Base-by-base conservation (phyloP, 2,888 invertebrate genomes). In the Sphecodes monilicornis region DNA sequence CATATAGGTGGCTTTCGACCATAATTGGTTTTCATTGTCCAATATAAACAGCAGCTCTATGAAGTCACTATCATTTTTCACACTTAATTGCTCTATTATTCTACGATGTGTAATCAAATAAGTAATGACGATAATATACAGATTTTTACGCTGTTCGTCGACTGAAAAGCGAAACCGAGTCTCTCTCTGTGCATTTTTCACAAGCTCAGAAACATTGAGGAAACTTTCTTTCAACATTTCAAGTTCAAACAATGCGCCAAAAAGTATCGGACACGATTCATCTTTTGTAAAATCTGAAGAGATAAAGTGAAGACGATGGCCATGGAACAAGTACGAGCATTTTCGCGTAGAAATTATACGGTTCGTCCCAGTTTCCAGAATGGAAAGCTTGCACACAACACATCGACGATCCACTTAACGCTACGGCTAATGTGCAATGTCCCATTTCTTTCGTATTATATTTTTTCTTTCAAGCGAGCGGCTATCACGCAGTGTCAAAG, bases 361-460 rank as follows among this genome's bases (percentile, higher is more conserved):
- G 43, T 29, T 29, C 46, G 43, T 29, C 29, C 70, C 43, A 43
- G 32, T 26, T 70, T 70, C 70, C 26, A 46, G 36, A 22, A 36
- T 66, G n/a, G 36, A 66, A 39, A 66, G 36, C 66, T 66, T 66
- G 66, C 1, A 4, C 36, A 10, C 36, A 11, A 66, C 66, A 22
- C 66, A 66, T 36, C 32, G 66, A 66, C 22, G 66, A 66, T 36
- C 36, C 36, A 66, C 68, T 69, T 41, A 26, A 26, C n/a, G 68
- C 13, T 1, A 2, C 66, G 1, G 36, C 66, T 66, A 66, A 66
- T 32, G 66, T 10, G 22, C 66, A 36, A 22, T 22, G 66, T 11
- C 36, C 36, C 36, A 36, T 36, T 66, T 36, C 36, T 22, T 70
- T 22, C 50, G 29, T 32, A 22, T 72, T 11, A 16, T 26, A 22